These are phyloP conservation scores for Semnornis frantzii DNA, from an alignment of 2,113 vertebrate species.

Conservation along the genomic window DNA sequence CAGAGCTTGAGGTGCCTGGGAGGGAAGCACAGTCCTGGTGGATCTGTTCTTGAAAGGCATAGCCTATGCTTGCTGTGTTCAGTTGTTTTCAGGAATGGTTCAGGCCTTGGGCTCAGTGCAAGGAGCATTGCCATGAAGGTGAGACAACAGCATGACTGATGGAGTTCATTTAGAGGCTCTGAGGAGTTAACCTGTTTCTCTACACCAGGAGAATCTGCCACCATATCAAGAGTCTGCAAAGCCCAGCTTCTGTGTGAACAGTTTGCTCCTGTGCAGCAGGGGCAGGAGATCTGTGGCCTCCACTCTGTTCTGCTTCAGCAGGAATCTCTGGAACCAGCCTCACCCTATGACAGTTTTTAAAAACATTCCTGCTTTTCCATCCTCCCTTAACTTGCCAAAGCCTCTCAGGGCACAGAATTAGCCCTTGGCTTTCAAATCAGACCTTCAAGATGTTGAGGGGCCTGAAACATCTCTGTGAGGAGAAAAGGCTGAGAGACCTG, in stretches of 20 bases:
- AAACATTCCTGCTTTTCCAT: neutral
- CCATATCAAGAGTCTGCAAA: neutral
- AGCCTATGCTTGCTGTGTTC: too few species aligned
- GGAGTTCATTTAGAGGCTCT: neutral
- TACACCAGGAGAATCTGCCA: neutral
- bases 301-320: neutral
- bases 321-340: neutral
- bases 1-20: neutral
- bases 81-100: neutral
- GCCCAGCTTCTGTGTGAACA: neutral
- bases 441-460: neutral
- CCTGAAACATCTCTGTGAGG: too few species aligned
- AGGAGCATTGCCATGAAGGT: neutral
- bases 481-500: too few species aligned
- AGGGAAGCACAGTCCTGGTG: neutral
- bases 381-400: neutral
- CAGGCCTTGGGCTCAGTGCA: neutral
- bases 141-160: neutral
- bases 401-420: neutral
- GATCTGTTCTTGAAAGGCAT: neutral
- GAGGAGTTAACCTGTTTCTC: neutral
- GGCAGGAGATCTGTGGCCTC: neutral
- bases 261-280: neutral
- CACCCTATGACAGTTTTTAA: neutral
- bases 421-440: neutral